Evolutionary conservation across 2,888 invertebrate genomes (phyloP).

Genomic region (Alcis repandata): DNA sequence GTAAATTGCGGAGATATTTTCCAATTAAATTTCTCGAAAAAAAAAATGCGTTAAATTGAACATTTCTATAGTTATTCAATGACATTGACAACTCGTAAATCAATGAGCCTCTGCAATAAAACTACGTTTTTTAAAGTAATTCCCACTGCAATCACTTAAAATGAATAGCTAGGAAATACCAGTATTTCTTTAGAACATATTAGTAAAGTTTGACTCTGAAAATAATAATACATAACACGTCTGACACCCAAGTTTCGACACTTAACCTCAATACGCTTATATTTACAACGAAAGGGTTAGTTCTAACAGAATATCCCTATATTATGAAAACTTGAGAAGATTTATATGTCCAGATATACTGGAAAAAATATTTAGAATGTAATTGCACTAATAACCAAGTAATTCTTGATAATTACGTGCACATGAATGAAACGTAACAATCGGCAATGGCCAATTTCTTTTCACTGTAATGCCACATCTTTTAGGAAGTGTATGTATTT

Average conservation of each 20-base stretch:
- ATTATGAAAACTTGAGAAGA: slow-evolving; percentile 12
- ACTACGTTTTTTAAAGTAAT: slow-evolving; percentile 42
- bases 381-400: slow-evolving; percentile 32
- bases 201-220: slow-evolving; percentile 18
- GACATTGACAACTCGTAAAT: slow-evolving; percentile 73
- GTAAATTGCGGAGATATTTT: neutral
- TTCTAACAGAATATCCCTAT: slow-evolving; percentile 42
- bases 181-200: neutral
- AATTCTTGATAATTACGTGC: slow-evolving; percentile 63
- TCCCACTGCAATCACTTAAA: neutral
- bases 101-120: slow-evolving; percentile 55
- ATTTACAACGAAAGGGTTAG: slow-evolving; percentile 64
- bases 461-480: slow-evolving; percentile 81
- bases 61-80: slow-evolving; percentile 50
- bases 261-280: slow-evolving; percentile 81
- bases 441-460: slow-evolving; percentile 82
- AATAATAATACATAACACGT: slow-evolving; percentile 55
- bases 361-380: slow-evolving; percentile 22
- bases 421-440: slow-evolving; percentile 84
- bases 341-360: slow-evolving; percentile 17
- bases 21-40: neutral
- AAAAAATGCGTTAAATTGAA: neutral
- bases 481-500: slow-evolving; percentile 56
- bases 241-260: slow-evolving; percentile 71
- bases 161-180: slow-evolving; percentile 5